Conservation (phyloP, 2,113 vertebrate genomes). For the Thunnus thynnus region DNA sequence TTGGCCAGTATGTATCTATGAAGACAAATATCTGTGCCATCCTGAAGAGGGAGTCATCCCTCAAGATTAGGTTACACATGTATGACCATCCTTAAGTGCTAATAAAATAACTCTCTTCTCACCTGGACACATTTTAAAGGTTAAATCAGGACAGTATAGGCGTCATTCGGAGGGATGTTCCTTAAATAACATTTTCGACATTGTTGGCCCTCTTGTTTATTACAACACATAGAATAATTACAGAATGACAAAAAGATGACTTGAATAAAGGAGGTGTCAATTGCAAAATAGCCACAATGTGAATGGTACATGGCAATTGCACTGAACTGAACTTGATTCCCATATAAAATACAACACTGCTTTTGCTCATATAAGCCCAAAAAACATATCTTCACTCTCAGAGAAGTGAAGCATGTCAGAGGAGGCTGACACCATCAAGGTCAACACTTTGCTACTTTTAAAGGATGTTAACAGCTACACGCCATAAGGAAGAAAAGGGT, state of each 20-base stretch:
- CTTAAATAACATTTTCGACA: background rate
- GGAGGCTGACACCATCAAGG: slow-evolving; percentile 4
- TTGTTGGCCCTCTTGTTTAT: background rate
- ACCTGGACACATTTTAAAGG: slow-evolving; percentile 4
- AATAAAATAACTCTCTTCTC: background rate
- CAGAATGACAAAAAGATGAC: background rate
- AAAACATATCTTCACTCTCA: slow-evolving; percentile 31
- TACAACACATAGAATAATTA: background rate
- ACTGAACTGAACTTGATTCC: background rate
- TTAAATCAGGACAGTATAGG: background rate
- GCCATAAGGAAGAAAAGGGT: background rate
- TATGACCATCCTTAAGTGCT: background rate
- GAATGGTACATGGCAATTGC: background rate
- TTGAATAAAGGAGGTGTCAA: background rate
- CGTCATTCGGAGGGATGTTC: background rate
- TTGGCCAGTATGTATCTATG: slow-evolving; percentile 18
- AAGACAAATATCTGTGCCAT: slow-evolving; percentile 27
- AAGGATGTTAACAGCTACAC: background rate
- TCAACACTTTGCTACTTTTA: slow-evolving; percentile 5
- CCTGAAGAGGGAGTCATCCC: background rate
- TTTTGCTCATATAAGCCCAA: slow-evolving; percentile 13
- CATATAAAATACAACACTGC: slow-evolving; percentile 37
- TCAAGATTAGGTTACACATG: slow-evolving; percentile 27
- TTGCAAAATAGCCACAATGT: slow-evolving; percentile 3
- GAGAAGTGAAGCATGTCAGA: slow-evolving; percentile 1